phyloP scores from a whole-genome alignment of 2,113 vertebrate species.

The Zootoca vivipara region DNA sequence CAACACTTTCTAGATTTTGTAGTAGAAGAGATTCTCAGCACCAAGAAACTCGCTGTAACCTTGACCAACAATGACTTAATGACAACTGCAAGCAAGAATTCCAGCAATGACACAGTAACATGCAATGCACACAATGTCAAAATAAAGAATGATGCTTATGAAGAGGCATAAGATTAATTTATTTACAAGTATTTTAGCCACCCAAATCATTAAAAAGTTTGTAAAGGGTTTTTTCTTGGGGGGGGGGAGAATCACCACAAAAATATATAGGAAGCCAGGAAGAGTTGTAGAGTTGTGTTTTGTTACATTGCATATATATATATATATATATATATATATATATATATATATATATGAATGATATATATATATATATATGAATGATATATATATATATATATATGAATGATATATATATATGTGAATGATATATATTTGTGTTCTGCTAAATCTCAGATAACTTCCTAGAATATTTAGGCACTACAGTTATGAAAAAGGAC shows the following conservation, averaged over 20 bases:
- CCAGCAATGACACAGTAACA: slow-evolving; percentile 55
- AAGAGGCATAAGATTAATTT: slow-evolving; percentile 56
- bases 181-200: slow-evolving; percentile 61
- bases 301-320: background rate
- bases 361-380: no score
- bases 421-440: slow-evolving; percentile 21
- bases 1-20: background rate
- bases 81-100: slow-evolving; percentile 59
- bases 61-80: slow-evolving; percentile 28
- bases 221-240: background rate
- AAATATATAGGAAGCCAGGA: slow-evolving; percentile 10
- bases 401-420: no score
- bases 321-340: no score
- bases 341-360: no score
- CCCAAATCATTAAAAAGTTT: slow-evolving; percentile 11
- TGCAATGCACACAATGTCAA: slow-evolving; percentile 56
- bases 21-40: background rate
- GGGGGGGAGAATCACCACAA: background rate
- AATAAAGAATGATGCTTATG: slow-evolving; percentile 60
- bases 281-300: background rate
- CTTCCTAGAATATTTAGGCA: slow-evolving; percentile 56
- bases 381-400: no score
- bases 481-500: slow-evolving; percentile 51
- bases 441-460: slow-evolving; percentile 7
- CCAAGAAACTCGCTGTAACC: slow-evolving; percentile 39